Conservation (phyloP, 2,888 invertebrate species). For the Drosophila demipolita region DNA sequence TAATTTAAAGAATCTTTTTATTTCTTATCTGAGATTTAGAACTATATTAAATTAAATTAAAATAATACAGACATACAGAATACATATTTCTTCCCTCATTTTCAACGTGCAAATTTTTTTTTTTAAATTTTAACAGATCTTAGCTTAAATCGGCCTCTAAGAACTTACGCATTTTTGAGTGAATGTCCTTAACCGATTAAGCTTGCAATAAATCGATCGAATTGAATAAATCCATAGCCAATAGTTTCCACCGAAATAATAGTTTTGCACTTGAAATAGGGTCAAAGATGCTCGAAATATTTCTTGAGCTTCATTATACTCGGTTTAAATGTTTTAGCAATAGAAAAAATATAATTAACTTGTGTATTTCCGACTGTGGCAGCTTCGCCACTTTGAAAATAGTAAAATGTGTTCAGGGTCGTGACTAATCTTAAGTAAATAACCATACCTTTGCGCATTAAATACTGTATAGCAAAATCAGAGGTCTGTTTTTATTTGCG, state of each 20-base stretch:
- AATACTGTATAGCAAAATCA: slow-evolving; percentile 6
- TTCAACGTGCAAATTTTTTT: not conserved
- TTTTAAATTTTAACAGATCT: too few relatives aligned
- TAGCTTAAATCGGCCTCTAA: not conserved
- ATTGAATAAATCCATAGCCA: not conserved
- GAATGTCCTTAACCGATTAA: not conserved
- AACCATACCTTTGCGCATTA: slow-evolving; percentile 26
- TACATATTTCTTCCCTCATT: not conserved
- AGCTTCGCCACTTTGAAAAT: slow-evolving; percentile 2
- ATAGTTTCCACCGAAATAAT: not conserved
- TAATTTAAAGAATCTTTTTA: slow-evolving; percentile 36
- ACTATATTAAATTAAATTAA: not conserved
- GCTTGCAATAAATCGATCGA: not conserved
- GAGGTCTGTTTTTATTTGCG: slow-evolving; percentile 1
- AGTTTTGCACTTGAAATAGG: not conserved
- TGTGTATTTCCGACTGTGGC: not conserved
- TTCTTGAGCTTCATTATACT: not conserved
- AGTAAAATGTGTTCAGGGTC: not conserved
- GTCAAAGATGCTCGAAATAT: slow-evolving; percentile 3
- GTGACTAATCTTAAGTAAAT: slow-evolving; percentile 9
- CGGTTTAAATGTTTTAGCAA: not conserved
- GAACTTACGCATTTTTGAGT: not conserved
- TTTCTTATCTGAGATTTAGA: slow-evolving; percentile 12
- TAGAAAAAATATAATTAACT: not conserved
- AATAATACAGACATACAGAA: not conserved